Percentiles rank a stretch among this genome's conserved stretches.
These are phyloP conservation scores for Calephelis virginiensis DNA, from an alignment of 1,140 invertebrate genomes.

Conservation along the genomic window DNA sequence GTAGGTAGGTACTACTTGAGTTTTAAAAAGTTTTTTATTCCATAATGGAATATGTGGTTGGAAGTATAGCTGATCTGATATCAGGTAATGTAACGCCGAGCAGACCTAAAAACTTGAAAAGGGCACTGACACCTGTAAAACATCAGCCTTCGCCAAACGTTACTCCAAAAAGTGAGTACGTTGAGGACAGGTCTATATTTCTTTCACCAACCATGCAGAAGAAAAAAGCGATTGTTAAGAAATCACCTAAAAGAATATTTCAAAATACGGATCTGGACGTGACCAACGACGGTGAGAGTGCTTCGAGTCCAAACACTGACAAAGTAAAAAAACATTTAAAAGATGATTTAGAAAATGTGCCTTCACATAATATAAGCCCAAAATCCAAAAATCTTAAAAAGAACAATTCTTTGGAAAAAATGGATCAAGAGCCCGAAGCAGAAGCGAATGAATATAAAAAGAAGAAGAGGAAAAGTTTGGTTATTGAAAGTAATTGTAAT, in stretches of 20 bases:
- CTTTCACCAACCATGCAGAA: constrained; percentile 63
- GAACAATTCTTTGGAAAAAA: background rate
- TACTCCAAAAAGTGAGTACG: constrained; percentile 64
- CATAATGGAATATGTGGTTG: constrained; percentile 67
- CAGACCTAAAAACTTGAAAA: constrained; percentile 54
- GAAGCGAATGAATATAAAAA: constrained; percentile 5
- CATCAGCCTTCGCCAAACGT: constrained; percentile 69
- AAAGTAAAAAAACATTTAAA: constrained; percentile 68
- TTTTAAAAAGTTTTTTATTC: constrained; percentile 16
- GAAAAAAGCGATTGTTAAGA: constrained; percentile 69
- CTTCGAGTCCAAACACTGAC: constrained; percentile 54
- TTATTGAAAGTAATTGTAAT: constrained; percentile 11
- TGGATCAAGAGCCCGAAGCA: background rate
- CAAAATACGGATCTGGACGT: constrained; percentile 57
- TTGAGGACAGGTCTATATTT: constrained; percentile 64
- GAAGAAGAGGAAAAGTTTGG: background rate
- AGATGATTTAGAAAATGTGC: constrained; percentile 42
- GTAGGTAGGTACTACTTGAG: background rate
- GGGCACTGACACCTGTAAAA: constrained; percentile 63
- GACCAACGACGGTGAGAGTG: constrained; percentile 38
- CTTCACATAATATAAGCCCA: constrained; percentile 17
- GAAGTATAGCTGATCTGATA: constrained; percentile 64
- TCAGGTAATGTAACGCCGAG: constrained; percentile 68
- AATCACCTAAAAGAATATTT: constrained; percentile 72
- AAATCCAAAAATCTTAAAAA: constrained; percentile 31